Conservation (phyloP, 2,888 invertebrate genomes). For the Ochropleura plecta region DNA sequence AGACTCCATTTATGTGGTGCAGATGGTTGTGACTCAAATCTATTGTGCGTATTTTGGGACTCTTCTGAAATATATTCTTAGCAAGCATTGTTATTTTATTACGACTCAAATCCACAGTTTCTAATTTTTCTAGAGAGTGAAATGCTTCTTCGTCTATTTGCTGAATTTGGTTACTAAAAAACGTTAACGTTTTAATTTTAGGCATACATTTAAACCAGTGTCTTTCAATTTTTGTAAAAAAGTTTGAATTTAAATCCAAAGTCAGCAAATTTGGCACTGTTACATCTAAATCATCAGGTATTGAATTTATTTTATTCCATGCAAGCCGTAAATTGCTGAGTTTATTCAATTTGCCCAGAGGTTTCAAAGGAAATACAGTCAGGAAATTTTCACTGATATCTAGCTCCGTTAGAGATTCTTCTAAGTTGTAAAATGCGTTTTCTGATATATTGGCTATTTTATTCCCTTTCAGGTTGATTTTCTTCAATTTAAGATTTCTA, state of each 20-base stretch:
- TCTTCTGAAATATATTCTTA: conserved; percentile 93
- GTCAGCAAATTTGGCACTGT: conserved; percentile 93
- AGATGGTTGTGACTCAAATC: conserved; percentile 97
- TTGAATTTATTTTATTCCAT: conserved; percentile 95
- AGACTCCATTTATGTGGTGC: conserved; percentile 95
- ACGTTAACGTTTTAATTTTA: conserved; percentile 94
- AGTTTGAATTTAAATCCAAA: conserved; percentile 96
- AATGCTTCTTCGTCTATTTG: conserved; percentile 95
- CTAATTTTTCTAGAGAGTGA: conserved; percentile 93
- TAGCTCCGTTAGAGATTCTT: conserved; percentile 94
- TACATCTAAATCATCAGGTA: conserved; percentile 93
- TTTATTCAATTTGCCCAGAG: conserved; percentile 93
- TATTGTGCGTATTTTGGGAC: conserved; percentile 94
- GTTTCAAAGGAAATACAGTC: conserved; percentile 95
- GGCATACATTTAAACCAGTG: conserved; percentile 96
- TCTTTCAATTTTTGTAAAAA: conserved; percentile 93
- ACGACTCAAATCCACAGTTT: conserved; percentile 96
- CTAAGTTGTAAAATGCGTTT: conserved; percentile 95
- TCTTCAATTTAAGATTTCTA: conserved; percentile 94
- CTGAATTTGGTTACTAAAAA: conserved; percentile 96
- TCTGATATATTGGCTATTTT: conserved; percentile 95
- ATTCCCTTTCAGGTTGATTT: conserved; percentile 96
- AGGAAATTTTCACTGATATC: conserved; percentile 97
- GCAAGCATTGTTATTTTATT: conserved; percentile 95
- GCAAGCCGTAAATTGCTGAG: conserved; percentile 93